Conservation (phyloP, 2,113 vertebrate genomes). For the Hemiscyllium ocellatum region DNA sequence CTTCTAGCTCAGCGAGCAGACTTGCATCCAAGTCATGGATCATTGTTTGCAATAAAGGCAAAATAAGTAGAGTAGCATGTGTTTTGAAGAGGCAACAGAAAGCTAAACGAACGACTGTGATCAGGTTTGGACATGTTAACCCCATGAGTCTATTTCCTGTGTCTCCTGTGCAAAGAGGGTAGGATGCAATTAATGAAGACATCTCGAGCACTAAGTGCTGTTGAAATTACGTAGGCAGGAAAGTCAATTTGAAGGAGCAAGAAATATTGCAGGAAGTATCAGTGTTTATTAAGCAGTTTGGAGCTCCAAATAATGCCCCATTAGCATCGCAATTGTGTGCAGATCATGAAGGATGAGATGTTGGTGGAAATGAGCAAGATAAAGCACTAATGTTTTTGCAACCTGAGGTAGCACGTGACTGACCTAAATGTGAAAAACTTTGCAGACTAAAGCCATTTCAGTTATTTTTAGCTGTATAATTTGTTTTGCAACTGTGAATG, state of each 20-base stretch:
- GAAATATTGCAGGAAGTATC: constrained; percentile 13
- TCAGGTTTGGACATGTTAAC: background rate
- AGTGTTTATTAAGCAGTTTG: background rate
- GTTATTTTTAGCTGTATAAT: constrained; percentile 4
- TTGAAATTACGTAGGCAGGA: background rate
- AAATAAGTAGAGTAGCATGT: background rate
- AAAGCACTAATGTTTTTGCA: background rate
- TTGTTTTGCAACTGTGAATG: background rate
- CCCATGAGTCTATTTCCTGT: background rate
- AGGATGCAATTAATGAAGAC: constrained; percentile 1
- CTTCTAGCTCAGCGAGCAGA: too few species aligned
- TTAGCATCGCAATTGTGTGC: background rate
- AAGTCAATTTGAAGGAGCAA: background rate
- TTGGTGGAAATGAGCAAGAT: background rate
- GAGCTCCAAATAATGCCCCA: background rate
- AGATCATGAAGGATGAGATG: background rate
- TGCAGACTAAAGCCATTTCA: background rate
- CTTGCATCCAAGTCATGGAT: too few species aligned
- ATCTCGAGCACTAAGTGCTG: background rate
- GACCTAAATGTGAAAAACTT: background rate
- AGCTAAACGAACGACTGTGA: background rate
- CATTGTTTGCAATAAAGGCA: too few species aligned
- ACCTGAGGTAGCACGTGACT: background rate
- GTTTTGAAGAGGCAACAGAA: background rate
- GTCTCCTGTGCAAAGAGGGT: constrained; percentile 30